Conservation (phyloP, 2,888 invertebrate genomes). For the Leptopilina syphax region DNA sequence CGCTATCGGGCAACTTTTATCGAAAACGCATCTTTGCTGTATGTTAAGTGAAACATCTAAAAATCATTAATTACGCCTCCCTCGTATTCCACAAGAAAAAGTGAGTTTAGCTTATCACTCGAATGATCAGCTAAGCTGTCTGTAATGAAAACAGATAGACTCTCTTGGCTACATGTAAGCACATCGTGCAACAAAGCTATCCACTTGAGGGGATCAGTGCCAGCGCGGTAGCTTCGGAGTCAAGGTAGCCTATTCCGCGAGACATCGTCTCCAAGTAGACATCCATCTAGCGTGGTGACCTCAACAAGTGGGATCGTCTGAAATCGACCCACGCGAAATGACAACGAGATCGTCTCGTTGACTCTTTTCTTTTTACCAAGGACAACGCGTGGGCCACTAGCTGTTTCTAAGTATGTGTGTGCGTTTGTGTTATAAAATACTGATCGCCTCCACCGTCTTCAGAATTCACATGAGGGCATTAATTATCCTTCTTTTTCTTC, state of each 20-base stretch:
- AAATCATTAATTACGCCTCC: conserved; percentile 41
- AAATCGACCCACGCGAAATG: conserved; percentile 53
- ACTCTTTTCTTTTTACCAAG: conserved; percentile 49
- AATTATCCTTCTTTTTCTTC: background rate
- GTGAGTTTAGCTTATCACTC: conserved; percentile 32
- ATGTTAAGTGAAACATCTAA: conserved; percentile 39
- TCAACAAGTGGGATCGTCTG: conserved; percentile 49
- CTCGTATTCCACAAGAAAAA: conserved; percentile 33
- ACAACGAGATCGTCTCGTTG: conserved; percentile 49
- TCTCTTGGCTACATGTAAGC: conserved; percentile 28
- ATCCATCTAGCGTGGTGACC: conserved; percentile 54
- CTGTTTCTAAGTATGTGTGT: too few species aligned
- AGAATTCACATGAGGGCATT: background rate
- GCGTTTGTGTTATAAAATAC: background rate
- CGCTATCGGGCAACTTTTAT: conserved; percentile 15
- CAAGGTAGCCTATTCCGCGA: conserved; percentile 44
- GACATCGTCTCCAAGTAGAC: conserved; percentile 47
- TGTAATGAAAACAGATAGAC: conserved; percentile 40
- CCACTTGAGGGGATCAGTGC: conserved; percentile 46
- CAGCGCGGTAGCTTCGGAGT: conserved; percentile 47
- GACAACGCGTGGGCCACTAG: conserved; percentile 51
- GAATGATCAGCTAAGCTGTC: conserved; percentile 37
- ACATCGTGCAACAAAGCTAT: conserved; percentile 46
- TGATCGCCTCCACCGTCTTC: conserved; percentile 24
- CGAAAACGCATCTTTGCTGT: background rate